Conservation (phyloP, 2,797 vertebrate genomes). For the Calcarius lapponicus region DNA sequence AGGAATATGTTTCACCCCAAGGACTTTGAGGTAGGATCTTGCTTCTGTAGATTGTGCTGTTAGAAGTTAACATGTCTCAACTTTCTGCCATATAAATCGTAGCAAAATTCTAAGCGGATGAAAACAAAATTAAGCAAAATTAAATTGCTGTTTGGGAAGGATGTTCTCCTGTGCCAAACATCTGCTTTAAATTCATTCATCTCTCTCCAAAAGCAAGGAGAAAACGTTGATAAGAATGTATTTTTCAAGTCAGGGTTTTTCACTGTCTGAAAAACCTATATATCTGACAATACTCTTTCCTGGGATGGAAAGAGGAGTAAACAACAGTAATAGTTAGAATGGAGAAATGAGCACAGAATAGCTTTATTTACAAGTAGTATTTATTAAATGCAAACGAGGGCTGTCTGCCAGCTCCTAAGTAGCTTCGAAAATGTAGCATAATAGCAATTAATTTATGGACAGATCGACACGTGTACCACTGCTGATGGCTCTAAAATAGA, state of each 20-base stretch:
- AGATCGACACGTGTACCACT: not conserved
- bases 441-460: not conserved
- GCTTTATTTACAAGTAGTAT: not conserved
- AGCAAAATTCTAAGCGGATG: not conserved
- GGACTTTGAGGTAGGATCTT: slow-evolving; percentile 92
- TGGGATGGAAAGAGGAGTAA: not conserved
- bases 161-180: not conserved
- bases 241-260: not conserved
- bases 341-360: not conserved
- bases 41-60: not conserved
- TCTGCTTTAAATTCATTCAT: not conserved
- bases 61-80: not conserved
- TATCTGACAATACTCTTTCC: not conserved
- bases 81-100: not conserved
- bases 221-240: not conserved
- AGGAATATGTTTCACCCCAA: slow-evolving; percentile 97
- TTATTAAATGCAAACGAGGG: not conserved
- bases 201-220: not conserved
- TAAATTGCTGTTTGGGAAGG: not conserved
- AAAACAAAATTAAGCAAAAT: not conserved
- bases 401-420: not conserved
- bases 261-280: not conserved
- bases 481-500: not conserved
- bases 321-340: not conserved
- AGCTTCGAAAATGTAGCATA: not conserved